Percentiles rank a stretch among this genome's conserved stretches.
Conservation (phyloP, 1,140 invertebrate genomes). For the Bilobella aurantiaca region DNA sequence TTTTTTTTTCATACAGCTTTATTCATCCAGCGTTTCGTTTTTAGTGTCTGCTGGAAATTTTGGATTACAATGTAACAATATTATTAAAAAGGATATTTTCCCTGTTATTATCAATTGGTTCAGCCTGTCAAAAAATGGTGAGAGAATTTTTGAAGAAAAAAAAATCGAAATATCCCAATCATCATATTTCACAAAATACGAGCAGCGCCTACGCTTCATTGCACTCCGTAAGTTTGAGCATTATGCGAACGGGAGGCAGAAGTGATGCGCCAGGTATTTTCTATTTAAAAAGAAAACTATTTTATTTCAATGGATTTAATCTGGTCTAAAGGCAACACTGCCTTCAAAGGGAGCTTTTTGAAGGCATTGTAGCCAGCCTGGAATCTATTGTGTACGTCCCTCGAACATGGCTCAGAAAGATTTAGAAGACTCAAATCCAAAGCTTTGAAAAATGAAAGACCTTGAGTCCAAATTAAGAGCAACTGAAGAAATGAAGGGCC, state of each 20-base stretch:
- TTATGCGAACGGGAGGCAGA: too few relatives aligned
- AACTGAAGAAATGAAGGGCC: neutral
- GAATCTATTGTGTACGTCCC: neutral
- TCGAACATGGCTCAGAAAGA: neutral
- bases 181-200: neutral
- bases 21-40: neutral
- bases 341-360: neutral
- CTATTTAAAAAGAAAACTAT: neutral
- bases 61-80: neutral
- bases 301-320: slow-evolving; percentile 5
- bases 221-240: neutral
- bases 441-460: neutral
- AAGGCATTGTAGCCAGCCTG: too few relatives aligned
- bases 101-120: slow-evolving; percentile 1
- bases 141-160: neutral
- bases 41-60: neutral
- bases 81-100: neutral
- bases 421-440: neutral
- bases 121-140: neutral
- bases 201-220: neutral
- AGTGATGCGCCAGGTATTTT: neutral
- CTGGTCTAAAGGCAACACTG: neutral
- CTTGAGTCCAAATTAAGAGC: neutral
- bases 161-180: neutral
- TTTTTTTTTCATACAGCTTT: neutral